Conservation (phyloP, 2,888 invertebrate species). For the Tiliacea citrago region DNA sequence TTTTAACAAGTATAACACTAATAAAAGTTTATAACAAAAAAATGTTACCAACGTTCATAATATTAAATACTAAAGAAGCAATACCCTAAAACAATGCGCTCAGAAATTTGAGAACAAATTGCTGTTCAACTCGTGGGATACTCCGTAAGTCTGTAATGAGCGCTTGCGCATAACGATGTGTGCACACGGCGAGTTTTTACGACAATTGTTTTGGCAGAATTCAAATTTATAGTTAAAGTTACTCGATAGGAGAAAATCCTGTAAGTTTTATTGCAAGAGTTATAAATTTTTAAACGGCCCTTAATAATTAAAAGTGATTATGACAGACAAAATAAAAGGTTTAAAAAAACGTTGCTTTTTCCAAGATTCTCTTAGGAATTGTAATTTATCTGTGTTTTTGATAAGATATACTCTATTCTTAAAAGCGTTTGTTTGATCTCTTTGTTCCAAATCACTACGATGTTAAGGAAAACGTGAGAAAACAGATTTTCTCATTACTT, state of each 20-base stretch:
- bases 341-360: not conserved
- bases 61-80: slow-evolving; percentile 63
- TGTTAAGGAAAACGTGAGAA: not conserved
- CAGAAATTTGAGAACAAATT: slow-evolving; percentile 76
- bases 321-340: not conserved
- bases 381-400: not conserved
- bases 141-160: slow-evolving; percentile 60
- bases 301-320: not conserved
- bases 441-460: not conserved
- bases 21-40: slow-evolving; percentile 20
- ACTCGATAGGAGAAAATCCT: not conserved
- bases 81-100: slow-evolving; percentile 73
- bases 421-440: not conserved
- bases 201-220: not conserved
- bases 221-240: not conserved
- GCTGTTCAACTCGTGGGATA: slow-evolving; percentile 75
- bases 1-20: not conserved
- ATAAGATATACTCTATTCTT: not conserved
- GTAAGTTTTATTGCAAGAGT: not conserved
- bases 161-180: slow-evolving; percentile 35
- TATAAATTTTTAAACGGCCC: not conserved
- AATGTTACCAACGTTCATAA: slow-evolving; percentile 30
- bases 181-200: slow-evolving; percentile 14
- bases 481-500: not conserved
- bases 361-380: not conserved